Percentiles rank a stretch among this genome's conserved stretches.
Evolutionary conservation across 2,888 invertebrate species (phyloP).

Genomic region (Synergus japonicus): DNA sequence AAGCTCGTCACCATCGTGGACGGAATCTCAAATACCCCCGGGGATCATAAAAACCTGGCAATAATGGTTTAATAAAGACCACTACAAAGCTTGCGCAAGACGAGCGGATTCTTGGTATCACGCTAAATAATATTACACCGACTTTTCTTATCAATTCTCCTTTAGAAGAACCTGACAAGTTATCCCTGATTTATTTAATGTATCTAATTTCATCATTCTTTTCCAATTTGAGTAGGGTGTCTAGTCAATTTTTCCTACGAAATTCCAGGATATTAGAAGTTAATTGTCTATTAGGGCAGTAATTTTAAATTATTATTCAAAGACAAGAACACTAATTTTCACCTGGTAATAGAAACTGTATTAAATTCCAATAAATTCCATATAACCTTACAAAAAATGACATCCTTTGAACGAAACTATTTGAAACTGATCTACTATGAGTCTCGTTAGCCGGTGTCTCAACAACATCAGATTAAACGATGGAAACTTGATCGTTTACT

Average conservation of each 20-base stretch:
- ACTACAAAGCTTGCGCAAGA: neutral
- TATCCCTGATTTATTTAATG: neutral
- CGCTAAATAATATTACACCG: neutral
- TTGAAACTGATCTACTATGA: neutral
- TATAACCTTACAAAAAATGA: too few relatives aligned
- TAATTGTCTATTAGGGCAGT: too few relatives aligned
- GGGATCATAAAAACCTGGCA: slow-evolving; percentile 25
- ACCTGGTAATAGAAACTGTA: too few relatives aligned
- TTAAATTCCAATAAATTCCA: too few relatives aligned
- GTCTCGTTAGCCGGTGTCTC: neutral
- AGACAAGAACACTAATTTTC: too few relatives aligned
- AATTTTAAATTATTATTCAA: too few relatives aligned
- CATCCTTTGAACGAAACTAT: neutral
- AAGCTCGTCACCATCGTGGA: slow-evolving; percentile 19
- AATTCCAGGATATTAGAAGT: too few relatives aligned
- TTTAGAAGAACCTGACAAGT: neutral
- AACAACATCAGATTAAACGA: neutral
- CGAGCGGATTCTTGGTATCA: neutral
- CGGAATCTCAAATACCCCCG: slow-evolving; percentile 31
- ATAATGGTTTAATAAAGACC: slow-evolving; percentile 33
- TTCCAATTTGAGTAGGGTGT: neutral
- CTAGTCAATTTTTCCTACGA: too few relatives aligned
- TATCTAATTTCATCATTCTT: neutral
- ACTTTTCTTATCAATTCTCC: neutral
- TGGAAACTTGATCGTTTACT: slow-evolving; percentile 43